These are phyloP conservation scores for Lichenostomus cassidix DNA, from an alignment of 2,113 vertebrate genomes.

Conservation along the genomic window DNA sequence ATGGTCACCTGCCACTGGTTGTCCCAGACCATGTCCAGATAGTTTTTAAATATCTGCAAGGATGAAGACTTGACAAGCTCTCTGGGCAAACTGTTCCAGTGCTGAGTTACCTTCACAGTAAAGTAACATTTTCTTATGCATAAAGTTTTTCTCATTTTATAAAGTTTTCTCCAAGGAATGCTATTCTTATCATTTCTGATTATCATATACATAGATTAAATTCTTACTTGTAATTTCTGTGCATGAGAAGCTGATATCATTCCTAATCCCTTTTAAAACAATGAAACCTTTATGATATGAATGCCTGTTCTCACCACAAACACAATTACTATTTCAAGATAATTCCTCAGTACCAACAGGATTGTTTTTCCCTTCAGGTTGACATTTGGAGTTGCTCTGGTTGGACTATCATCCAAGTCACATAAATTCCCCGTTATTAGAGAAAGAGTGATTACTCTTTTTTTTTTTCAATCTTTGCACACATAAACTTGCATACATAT, in stretches of 20 bases:
- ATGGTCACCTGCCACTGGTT: background rate
- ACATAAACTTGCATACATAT: background rate
- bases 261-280: background rate
- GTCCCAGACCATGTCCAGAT: fast-evolving
- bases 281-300: background rate
- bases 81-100: background rate
- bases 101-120: background rate
- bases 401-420: background rate
- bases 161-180: background rate
- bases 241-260: background rate
- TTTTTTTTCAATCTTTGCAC: background rate
- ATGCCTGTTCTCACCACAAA: background rate
- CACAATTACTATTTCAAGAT: background rate
- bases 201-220: background rate
- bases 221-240: background rate
- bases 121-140: background rate
- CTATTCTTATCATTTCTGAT: background rate
- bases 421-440: background rate
- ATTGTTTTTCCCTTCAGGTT: background rate
- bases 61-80: background rate
- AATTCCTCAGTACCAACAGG: background rate
- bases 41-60: background rate
- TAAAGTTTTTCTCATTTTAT: background rate
- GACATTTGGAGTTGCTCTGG: background rate
- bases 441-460: background rate